These are phyloP conservation scores for Drosophila mayri DNA, from an alignment of 1,140 invertebrate genomes.

Conservation along the genomic window DNA sequence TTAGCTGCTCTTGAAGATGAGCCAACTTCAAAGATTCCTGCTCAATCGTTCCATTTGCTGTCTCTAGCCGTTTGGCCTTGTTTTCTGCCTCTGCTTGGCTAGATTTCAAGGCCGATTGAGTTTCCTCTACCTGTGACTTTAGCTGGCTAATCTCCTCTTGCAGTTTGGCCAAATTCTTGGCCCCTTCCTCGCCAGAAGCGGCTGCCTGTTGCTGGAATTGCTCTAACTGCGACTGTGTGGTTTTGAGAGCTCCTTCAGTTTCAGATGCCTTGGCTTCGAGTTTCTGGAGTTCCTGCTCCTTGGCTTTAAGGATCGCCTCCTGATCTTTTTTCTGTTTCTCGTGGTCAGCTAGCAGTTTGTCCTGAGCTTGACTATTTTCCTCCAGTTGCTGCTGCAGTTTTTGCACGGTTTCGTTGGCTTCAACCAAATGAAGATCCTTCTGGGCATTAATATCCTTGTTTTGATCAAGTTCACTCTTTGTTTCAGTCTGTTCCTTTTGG, in stretches of 20 bases:
- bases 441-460: slow-evolving; percentile 4
- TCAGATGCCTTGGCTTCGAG: background rate
- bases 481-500: slow-evolving; percentile 17
- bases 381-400: slow-evolving; percentile 42
- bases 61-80: slow-evolving; percentile 29
- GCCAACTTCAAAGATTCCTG: slow-evolving; percentile 28
- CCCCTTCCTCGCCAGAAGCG: slow-evolving; percentile 28
- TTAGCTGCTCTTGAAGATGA: slow-evolving; percentile 35
- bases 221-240: slow-evolving; percentile 44
- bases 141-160: slow-evolving; percentile 40
- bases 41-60: slow-evolving; percentile 6
- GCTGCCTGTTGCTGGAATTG: slow-evolving; percentile 52
- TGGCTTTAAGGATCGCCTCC: slow-evolving; percentile 3
- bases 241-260: slow-evolving; percentile 14
- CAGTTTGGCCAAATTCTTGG: slow-evolving; percentile 42
- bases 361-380: background rate
- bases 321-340: slow-evolving; percentile 16
- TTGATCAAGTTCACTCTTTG: slow-evolving; percentile 1
- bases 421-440: slow-evolving; percentile 7
- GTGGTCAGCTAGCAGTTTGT: background rate
- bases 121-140: slow-evolving; percentile 10
- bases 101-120: slow-evolving; percentile 4
- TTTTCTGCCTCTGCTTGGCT: slow-evolving; percentile 12
- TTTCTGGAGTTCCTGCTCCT: slow-evolving; percentile 11
- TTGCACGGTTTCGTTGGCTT: slow-evolving; percentile 5